A percentile compares a stretch with the other conserved stretches of the same genome.
These are phyloP conservation scores for Liodrosophila aerea DNA, from an alignment of 2,888 invertebrate species.

Conservation along the genomic window DNA sequence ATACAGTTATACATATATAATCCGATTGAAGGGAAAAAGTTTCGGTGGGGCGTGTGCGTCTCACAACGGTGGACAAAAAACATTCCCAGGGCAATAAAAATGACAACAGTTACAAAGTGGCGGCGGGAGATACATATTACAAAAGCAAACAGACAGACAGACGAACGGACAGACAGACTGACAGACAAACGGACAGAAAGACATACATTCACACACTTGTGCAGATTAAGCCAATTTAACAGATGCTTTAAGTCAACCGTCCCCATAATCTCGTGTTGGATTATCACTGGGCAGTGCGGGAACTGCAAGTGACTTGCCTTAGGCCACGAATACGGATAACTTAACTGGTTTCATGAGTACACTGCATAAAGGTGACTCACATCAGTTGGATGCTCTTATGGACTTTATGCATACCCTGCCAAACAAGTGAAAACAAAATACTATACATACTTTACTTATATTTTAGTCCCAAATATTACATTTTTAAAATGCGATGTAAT, in stretches of 20 bases:
- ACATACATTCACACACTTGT: constrained; percentile 44
- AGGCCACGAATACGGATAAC: constrained; percentile 15
- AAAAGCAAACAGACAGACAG: constrained; percentile 42
- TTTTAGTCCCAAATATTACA: no score
- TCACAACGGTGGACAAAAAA: constrained; percentile 70
- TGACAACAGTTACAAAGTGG: constrained; percentile 79
- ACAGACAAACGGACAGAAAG: constrained; percentile 7
- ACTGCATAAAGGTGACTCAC: constrained; percentile 34
- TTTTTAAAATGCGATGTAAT: no score
- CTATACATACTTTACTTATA: no score
- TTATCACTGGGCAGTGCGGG: constrained; percentile 61
- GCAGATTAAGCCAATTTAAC: constrained; percentile 78
- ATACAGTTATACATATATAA: constrained; percentile 16
- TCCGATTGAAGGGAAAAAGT: constrained; percentile 30
- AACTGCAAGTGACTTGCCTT: constrained; percentile 42
- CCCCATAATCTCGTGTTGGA: constrained; percentile 68
- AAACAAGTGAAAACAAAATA: no score
- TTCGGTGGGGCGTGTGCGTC: constrained; percentile 65
- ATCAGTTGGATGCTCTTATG: not conserved
- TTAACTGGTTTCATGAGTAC: constrained; percentile 13
- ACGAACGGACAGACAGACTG: constrained; percentile 18
- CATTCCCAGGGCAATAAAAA: constrained; percentile 78
- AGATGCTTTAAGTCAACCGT: constrained; percentile 76
- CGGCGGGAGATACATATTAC: constrained; percentile 71
- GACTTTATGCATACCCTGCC: constrained; percentile 29